Percentiles rank a stretch among this genome's conserved stretches.
Evolutionary conservation across 2,888 invertebrate genomes (phyloP).

Genomic region (Philaethria dido): DNA sequence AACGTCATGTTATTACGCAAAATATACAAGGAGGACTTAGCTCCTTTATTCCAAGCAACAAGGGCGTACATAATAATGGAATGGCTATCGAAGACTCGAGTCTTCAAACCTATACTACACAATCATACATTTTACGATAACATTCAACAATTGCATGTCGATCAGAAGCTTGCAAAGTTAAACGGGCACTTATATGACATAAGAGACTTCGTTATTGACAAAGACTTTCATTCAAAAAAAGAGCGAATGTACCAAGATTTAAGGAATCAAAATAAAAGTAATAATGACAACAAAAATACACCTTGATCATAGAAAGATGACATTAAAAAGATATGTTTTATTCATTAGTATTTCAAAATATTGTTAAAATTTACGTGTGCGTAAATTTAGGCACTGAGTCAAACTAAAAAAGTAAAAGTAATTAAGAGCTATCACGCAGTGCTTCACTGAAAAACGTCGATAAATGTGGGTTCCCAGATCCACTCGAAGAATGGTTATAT

Average conservation of each 20-base stretch:
- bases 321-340: background rate
- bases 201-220: constrained; percentile 57
- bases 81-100: constrained; percentile 58
- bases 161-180: constrained; percentile 51
- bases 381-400: no score
- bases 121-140: constrained; percentile 30
- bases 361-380: no score
- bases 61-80: constrained; percentile 52
- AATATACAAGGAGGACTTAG: constrained; percentile 50
- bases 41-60: constrained; percentile 55
- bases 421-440: no score
- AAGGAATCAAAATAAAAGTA: constrained; percentile 20
- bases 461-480: no score
- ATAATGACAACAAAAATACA: background rate
- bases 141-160: constrained; percentile 50
- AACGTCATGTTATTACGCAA: constrained; percentile 53
- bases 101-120: constrained; percentile 37
- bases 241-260: constrained; percentile 46
- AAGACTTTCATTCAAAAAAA: constrained; percentile 52
- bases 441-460: no score
- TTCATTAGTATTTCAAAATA: no score
- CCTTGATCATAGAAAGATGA: background rate
- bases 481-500: no score
- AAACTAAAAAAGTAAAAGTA: no score
- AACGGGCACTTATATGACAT: constrained; percentile 59